A percentile compares a stretch with the other conserved stretches of the same genome.
phyloP scores from a whole-genome alignment of 2,888 invertebrate genomes.

The Leptura quadrifasciata region DNA sequence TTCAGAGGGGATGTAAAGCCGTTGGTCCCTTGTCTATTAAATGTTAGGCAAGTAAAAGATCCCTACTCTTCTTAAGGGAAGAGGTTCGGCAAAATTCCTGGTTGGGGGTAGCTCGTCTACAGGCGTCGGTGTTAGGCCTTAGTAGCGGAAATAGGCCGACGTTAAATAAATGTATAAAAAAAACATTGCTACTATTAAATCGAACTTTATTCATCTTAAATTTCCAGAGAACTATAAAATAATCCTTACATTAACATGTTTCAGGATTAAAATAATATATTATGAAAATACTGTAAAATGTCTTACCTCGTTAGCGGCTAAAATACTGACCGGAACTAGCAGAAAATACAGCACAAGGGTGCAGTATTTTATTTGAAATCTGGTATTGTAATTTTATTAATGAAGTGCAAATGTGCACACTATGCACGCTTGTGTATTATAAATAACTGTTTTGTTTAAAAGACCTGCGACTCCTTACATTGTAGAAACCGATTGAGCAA shows the following conservation, averaged over 20 bases:
- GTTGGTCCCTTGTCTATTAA: no score
- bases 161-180: no score
- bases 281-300: constrained; percentile 19
- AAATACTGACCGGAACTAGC: constrained; percentile 58
- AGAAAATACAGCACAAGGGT: constrained; percentile 56
- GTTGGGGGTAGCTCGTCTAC: no score
- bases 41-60: no score
- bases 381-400: constrained; percentile 64
- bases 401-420: constrained; percentile 65
- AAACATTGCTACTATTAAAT: no score
- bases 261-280: constrained; percentile 8
- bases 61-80: no score
- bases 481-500: neutral
- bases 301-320: constrained; percentile 37
- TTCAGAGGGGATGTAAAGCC: no score
- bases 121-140: no score
- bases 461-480: neutral
- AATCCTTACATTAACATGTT: constrained; percentile 11
- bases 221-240: neutral
- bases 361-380: constrained; percentile 61
- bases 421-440: constrained; percentile 60
- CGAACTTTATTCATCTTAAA: neutral
- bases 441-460: neutral
- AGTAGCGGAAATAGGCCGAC: no score
- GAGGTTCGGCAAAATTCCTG: no score